phyloP scores from a whole-genome alignment of 2,888 invertebrate species.

The Calameuta filiformis region DNA sequence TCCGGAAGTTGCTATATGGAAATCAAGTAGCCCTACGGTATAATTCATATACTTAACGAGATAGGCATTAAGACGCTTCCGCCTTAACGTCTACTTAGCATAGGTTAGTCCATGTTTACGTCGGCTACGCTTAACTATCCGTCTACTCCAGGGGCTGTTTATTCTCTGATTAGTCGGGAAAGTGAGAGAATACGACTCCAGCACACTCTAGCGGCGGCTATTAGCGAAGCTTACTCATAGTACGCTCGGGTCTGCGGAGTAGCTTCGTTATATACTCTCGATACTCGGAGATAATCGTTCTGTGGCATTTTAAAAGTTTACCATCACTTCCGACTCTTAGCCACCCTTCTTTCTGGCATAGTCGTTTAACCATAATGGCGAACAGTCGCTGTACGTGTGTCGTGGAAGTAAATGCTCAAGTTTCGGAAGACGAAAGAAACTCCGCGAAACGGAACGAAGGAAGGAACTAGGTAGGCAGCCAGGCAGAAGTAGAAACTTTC shows the following conservation, averaged over 20 bases:
- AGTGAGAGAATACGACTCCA: not conserved
- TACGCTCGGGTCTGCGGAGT: not conserved
- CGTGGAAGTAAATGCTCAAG: conserved; percentile 26
- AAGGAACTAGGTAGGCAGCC: not conserved
- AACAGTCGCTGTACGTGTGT: conserved; percentile 31
- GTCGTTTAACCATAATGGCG: conserved; percentile 27
- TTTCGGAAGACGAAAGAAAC: conserved; percentile 20
- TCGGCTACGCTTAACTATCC: not conserved
- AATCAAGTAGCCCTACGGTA: conserved; percentile 12
- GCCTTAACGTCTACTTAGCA: not conserved
- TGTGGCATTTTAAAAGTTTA: not conserved
- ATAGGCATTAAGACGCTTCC: conserved; percentile 6
- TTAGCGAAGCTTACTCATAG: not conserved
- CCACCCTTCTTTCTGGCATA: not conserved
- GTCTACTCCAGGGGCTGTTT: not conserved
- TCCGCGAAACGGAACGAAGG: not conserved
- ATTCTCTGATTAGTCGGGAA: not conserved
- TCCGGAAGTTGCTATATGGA: conserved; percentile 16
- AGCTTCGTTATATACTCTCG: not conserved
- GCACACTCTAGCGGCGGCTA: not conserved
- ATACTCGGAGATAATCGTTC: not conserved
- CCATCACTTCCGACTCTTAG: not conserved
- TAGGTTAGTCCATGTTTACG: conserved; percentile 1
- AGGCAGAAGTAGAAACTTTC: conserved; percentile 31
- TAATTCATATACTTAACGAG: conserved; percentile 23